Evolutionary conservation across 1,140 invertebrate species (phyloP).

Genomic region (Drosophila pseudoananassae): DNA sequence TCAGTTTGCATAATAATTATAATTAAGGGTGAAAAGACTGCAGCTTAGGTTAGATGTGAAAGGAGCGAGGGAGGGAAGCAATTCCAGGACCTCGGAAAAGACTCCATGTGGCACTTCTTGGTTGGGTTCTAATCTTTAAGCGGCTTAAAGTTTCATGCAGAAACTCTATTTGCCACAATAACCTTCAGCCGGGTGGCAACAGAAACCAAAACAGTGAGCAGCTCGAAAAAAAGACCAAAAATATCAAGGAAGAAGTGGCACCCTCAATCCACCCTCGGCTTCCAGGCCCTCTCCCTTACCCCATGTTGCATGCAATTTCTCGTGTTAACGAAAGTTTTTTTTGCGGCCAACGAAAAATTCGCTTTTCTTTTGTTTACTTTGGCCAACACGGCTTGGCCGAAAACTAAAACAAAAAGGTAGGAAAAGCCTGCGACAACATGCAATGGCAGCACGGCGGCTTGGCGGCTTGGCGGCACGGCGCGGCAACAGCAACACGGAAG

Average conservation of each 20-base stretch:
- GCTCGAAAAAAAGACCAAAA: neutral
- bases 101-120: constrained; percentile 29
- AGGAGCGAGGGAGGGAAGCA: neutral
- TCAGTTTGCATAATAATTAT: constrained; percentile 62
- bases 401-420: constrained; percentile 30
- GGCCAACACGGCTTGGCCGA: constrained; percentile 9
- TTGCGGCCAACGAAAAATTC: constrained; percentile 61
- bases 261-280: neutral
- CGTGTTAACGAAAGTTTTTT: constrained; percentile 74
- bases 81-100: constrained; percentile 8
- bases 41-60: constrained; percentile 5
- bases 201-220: constrained; percentile 12
- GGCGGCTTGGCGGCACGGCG: neutral
- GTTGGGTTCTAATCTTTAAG: constrained; percentile 57
- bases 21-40: constrained; percentile 23
- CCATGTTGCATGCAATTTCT: constrained; percentile 66
- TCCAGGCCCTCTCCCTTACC: neutral
- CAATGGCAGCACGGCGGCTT: constrained; percentile 3
- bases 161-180: constrained; percentile 68
- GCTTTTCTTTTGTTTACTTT: constrained; percentile 73
- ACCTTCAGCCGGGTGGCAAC: constrained; percentile 54
- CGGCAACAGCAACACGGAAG: constrained; percentile 41
- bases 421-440: constrained; percentile 67
- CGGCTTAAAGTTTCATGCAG: constrained; percentile 66
- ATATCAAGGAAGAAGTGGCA: constrained; percentile 44